A percentile compares a stretch with the other conserved stretches of the same genome.
phyloP scores from a whole-genome alignment of 2,797 vertebrate species.

The Alfaro cultratus region DNA sequence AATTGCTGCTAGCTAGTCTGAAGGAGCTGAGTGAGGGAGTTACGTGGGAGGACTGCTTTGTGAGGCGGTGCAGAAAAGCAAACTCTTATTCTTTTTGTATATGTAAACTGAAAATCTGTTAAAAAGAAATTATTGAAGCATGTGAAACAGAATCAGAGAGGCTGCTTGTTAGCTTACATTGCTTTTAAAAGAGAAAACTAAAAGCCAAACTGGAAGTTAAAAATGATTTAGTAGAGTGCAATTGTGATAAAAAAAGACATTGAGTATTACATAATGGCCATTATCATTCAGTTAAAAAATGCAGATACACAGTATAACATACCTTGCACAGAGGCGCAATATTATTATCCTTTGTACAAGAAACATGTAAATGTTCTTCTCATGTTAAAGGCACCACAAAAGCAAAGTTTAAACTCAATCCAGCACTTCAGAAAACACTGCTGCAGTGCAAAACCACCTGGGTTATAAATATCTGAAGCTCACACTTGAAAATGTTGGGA shows the following conservation, averaged over 20 bases:
- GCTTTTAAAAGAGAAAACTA: not conserved
- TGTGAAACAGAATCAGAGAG: not conserved
- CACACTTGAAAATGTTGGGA: slow-evolving; percentile 24
- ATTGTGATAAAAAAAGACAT: not conserved
- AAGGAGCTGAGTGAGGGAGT: no score
- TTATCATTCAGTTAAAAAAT: not conserved
- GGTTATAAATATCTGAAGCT: slow-evolving; percentile 16
- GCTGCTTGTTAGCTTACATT: not conserved
- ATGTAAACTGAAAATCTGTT: not conserved
- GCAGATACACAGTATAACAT: not conserved
- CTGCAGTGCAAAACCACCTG: slow-evolving; percentile 16
- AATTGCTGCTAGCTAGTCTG: no score
- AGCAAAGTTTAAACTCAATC: slow-evolving; percentile 14
- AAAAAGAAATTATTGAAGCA: not conserved
- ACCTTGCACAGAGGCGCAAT: not conserved
- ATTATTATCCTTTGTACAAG: not conserved
- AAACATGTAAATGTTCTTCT: slow-evolving; percentile 11
- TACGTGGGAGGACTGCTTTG: no score
- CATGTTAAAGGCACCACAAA: slow-evolving; percentile 4
- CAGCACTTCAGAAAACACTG: slow-evolving; percentile 16
- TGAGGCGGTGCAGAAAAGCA: not conserved
- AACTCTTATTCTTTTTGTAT: not conserved
- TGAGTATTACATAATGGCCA: not conserved
- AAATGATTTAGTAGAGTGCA: not conserved
- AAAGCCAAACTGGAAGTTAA: not conserved